phyloP scores from a whole-genome alignment of 2,888 invertebrate species.

The Alviniconcha strummeri region DNA sequence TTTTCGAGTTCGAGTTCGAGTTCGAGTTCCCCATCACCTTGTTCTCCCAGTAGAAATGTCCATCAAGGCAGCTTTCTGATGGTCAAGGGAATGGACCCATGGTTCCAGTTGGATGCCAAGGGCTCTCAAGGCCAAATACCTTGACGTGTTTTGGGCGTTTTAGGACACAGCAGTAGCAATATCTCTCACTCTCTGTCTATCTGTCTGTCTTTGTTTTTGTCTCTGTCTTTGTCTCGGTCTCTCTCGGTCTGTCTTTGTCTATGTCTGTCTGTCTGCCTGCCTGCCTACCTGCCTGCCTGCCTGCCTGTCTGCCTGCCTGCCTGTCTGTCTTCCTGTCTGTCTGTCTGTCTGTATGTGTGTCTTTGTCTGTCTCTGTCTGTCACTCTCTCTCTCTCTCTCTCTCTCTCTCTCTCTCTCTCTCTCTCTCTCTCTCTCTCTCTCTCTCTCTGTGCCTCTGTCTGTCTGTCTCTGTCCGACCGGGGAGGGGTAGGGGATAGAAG shows the following conservation, averaged over 20 bases:
- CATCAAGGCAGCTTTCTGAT: too few species aligned
- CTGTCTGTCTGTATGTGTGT: background rate
- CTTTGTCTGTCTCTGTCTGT: background rate
- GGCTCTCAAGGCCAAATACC: too few species aligned
- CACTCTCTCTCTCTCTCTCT: background rate
- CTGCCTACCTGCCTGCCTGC: too few species aligned
- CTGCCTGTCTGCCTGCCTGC: too few species aligned
- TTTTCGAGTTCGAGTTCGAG: too few species aligned
- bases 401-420: background rate
- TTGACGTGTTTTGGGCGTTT: too few species aligned
- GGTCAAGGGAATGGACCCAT: too few species aligned
- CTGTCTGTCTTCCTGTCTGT: background rate
- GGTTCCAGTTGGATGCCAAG: too few species aligned
- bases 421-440: background rate
- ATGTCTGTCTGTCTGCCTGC: constrained; percentile 1
- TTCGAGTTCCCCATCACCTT: too few species aligned
- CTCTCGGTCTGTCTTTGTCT: background rate
- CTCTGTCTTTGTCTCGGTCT: background rate
- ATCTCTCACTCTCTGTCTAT: background rate
- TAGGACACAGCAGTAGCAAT: too few species aligned
- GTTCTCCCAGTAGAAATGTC: too few species aligned
- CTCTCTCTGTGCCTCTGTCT: background rate
- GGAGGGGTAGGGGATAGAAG: too few species aligned
- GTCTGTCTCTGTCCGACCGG: background rate
- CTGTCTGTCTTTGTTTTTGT: background rate